phyloP scores from a whole-genome alignment of 1,140 invertebrate species.

The Zaprionus vittiger region DNA sequence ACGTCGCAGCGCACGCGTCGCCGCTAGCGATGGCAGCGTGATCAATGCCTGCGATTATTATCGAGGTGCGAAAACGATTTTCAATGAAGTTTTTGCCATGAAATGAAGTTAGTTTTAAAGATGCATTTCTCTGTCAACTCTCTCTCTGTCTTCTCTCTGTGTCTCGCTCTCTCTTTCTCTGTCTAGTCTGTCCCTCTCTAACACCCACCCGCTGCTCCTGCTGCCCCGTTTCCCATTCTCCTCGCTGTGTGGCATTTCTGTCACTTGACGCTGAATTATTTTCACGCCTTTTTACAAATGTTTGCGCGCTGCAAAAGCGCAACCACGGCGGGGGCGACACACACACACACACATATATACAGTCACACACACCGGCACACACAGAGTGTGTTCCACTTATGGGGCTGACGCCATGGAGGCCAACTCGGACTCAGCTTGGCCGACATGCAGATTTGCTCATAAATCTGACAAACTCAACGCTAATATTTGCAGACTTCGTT shows the following conservation, averaged over 20 bases:
- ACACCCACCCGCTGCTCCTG: not conserved
- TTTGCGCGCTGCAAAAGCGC: constrained; percentile 72
- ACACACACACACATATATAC: constrained; percentile 39
- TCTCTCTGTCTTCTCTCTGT: not conserved
- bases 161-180: not conserved
- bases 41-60: not conserved
- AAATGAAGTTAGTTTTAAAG: not conserved
- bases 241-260: constrained; percentile 79
- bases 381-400: constrained; percentile 70
- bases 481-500: constrained; percentile 83
- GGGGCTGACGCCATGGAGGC: constrained; percentile 66
- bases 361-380: constrained; percentile 5
- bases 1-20: constrained; percentile 37
- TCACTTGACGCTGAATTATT: constrained; percentile 83
- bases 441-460: constrained; percentile 82
- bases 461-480: constrained; percentile 83
- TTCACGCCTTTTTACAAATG: constrained; percentile 83
- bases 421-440: constrained; percentile 49
- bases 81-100: not conserved
- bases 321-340: constrained; percentile 74
- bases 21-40: constrained; percentile 53
- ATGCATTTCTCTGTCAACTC: not conserved
- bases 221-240: constrained; percentile 1
- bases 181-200: not conserved
- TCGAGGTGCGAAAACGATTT: not conserved